A percentile compares a stretch with the other conserved stretches of the same genome.
Conservation (phyloP, 2,888 invertebrate species). For the Sabatieria punctata region DNA sequence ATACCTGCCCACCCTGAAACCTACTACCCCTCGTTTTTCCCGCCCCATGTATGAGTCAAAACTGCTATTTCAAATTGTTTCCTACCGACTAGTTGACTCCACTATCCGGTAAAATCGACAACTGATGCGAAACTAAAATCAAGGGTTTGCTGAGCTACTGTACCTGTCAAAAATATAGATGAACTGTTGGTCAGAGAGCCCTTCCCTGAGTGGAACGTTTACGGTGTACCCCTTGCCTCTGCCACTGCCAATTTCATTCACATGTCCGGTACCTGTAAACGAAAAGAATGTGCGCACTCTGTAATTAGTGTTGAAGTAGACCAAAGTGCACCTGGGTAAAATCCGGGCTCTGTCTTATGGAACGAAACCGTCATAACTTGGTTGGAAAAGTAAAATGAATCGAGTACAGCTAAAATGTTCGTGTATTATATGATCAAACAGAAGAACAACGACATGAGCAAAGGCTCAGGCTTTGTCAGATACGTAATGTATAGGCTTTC, state of each 20-base stretch:
- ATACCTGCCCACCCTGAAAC: too few species aligned
- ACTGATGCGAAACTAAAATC: too few species aligned
- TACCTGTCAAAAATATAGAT: slow-evolving; percentile 40
- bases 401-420: slow-evolving; percentile 44
- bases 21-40: too few species aligned
- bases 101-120: too few species aligned
- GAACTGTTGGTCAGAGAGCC: slow-evolving; percentile 47
- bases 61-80: too few species aligned
- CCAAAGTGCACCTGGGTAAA: slow-evolving; percentile 48
- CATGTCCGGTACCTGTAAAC: slow-evolving; percentile 36
- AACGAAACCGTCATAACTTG: slow-evolving; percentile 59
- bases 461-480: too few species aligned
- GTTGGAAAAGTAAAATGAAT: slow-evolving; percentile 52
- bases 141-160: too few species aligned
- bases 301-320: neutral
- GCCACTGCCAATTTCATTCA: slow-evolving; percentile 47
- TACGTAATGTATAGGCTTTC: too few species aligned
- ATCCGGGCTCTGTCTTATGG: slow-evolving; percentile 55
- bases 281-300: neutral
- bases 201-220: slow-evolving; percentile 55
- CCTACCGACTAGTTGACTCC: too few species aligned
- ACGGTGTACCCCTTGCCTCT: slow-evolving; percentile 49
- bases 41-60: too few species aligned
- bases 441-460: neutral
- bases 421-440: neutral